phyloP scores from a whole-genome alignment of 2,797 vertebrate genomes.

The Micrastur ruficollis region DNA sequence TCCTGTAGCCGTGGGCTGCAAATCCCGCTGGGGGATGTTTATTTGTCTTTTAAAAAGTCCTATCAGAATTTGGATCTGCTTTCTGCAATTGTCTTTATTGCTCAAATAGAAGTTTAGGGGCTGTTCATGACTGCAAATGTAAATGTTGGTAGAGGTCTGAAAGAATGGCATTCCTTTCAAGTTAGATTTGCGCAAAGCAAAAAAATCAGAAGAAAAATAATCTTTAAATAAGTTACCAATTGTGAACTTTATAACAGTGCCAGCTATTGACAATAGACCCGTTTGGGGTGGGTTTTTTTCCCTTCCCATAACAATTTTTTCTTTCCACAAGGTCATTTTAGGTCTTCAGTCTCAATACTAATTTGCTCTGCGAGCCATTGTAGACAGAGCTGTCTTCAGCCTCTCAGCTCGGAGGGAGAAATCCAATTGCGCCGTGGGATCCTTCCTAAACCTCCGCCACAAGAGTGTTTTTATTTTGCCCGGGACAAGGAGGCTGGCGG shows the following conservation, averaged over 20 bases:
- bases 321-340: conserved; percentile 29
- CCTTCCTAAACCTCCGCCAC: background rate
- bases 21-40: background rate
- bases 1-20: background rate
- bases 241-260: background rate
- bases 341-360: background rate
- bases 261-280: conserved; percentile 51
- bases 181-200: background rate
- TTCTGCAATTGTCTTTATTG: background rate
- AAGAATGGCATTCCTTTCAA: background rate
- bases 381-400: conserved; percentile 47
- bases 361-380: background rate
- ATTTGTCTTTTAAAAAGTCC: background rate
- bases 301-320: background rate
- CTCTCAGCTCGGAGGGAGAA: background rate
- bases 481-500: background rate
- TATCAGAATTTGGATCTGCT: conserved; percentile 2
- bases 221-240: conserved; percentile 6
- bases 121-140: background rate
- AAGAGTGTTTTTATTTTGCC: background rate
- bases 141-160: background rate
- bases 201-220: background rate
- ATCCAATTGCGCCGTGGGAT: fast-evolving
- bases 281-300: background rate
- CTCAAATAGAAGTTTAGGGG: background rate